Evolutionary conservation across 2,113 vertebrate species (phyloP).

Genomic region (Pipra filicauda): DNA sequence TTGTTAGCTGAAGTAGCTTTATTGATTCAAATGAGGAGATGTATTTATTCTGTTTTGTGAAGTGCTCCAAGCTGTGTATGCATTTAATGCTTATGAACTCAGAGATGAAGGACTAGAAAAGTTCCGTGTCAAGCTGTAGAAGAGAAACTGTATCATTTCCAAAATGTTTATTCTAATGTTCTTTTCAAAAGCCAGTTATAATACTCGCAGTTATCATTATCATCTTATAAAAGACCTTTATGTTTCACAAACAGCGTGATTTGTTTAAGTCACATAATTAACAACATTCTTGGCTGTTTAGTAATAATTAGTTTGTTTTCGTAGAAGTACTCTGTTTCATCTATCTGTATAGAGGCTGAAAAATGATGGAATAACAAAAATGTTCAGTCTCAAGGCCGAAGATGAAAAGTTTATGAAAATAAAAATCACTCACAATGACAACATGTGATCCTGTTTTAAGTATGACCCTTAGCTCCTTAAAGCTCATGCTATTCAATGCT

Average conservation of each 20-base stretch:
- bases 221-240: slow-evolving; percentile 35
- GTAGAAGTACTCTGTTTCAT: slow-evolving; percentile 32
- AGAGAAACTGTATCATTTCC: neutral
- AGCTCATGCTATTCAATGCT: neutral
- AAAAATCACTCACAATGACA: neutral
- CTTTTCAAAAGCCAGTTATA: slow-evolving; percentile 18
- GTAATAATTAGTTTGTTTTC: slow-evolving; percentile 54
- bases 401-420: slow-evolving; percentile 33
- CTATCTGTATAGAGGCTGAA: slow-evolving; percentile 7
- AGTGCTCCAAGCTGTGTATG: neutral
- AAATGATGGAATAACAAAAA: slow-evolving; percentile 11
- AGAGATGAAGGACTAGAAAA: neutral
- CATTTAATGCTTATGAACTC: slow-evolving; percentile 19
- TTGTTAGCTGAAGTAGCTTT: slow-evolving; percentile 40
- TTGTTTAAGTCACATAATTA: slow-evolving; percentile 51
- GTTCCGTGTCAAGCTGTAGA: neutral
- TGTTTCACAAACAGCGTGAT: neutral
- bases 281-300: slow-evolving; percentile 50
- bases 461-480: slow-evolving; percentile 26
- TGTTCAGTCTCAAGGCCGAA: neutral
- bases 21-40: neutral
- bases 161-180: slow-evolving; percentile 23
- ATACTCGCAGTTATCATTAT: slow-evolving; percentile 19
- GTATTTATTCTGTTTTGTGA: slow-evolving; percentile 25
- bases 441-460: slow-evolving; percentile 5